Evolutionary conservation across 2,113 vertebrate genomes (phyloP).

Genomic region (Callithrix jacchus): DNA sequence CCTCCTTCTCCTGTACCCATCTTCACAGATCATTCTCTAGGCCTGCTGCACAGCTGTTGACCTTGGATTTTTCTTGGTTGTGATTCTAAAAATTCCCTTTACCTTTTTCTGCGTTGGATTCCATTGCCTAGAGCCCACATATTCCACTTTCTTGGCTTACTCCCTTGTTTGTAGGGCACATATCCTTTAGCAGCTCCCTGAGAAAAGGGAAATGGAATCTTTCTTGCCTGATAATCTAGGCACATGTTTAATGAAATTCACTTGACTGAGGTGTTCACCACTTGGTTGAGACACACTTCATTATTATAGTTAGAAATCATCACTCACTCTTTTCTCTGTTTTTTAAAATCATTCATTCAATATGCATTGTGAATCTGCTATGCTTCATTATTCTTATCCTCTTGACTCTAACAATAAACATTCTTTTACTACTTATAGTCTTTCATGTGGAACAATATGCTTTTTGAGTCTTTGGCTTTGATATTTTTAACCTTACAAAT

Average conservation of each 20-base stretch:
- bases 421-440: neutral
- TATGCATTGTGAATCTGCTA: neutral
- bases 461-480: constrained; percentile 52
- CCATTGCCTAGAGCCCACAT: neutral
- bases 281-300: neutral
- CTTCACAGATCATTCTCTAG: neutral
- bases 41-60: neutral
- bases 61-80: neutral
- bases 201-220: neutral
- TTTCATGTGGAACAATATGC: constrained; percentile 34
- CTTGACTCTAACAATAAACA: neutral
- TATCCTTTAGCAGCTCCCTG: neutral
- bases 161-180: neutral
- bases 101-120: neutral
- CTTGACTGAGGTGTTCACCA: neutral
- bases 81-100: neutral
- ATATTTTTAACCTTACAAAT: constrained; percentile 23
- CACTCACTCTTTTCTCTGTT: neutral
- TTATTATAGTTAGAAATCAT: neutral
- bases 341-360: neutral
- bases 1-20: no score
- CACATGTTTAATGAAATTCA: neutral
- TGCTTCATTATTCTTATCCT: neutral
- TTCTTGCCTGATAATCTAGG: neutral
- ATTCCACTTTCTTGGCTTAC: neutral